These are phyloP conservation scores for Macrostomum cliftonense DNA, from an alignment of 2,888 invertebrate genomes.

Conservation along the genomic window DNA sequence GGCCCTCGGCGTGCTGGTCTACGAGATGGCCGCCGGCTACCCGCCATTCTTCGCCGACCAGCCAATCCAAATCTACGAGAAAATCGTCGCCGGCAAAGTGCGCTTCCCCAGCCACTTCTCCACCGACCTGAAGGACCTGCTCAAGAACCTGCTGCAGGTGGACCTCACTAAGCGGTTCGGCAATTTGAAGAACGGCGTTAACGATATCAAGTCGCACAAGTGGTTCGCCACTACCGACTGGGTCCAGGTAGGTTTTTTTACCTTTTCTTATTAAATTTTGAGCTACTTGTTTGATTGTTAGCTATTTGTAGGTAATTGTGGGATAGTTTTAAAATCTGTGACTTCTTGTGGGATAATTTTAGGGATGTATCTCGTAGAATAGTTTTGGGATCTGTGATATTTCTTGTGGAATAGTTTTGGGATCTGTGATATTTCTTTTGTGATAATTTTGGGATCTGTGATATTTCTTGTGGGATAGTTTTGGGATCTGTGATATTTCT, in stretches of 20 bases:
- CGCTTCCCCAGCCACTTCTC: constrained; percentile 47
- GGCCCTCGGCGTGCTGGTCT: constrained; percentile 48
- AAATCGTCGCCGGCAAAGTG: constrained; percentile 93
- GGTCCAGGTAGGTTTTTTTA: constrained; percentile 78
- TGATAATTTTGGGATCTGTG: too few species aligned
- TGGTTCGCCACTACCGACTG: constrained; percentile 98
- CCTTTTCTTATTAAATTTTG: constrained; percentile 46
- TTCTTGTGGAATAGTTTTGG: too few species aligned
- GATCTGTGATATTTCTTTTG: too few species aligned
- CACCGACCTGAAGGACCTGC: constrained; percentile 84
- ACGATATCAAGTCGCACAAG: constrained; percentile 95
- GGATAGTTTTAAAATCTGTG: too few species aligned
- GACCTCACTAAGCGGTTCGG: constrained; percentile 96
- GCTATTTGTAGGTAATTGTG: too few species aligned
- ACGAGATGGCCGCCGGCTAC: constrained; percentile 53
- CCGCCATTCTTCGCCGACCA: constrained; percentile 99
- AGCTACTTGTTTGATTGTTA: too few species aligned
- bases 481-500: too few species aligned
- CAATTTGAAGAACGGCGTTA: constrained; percentile 93
- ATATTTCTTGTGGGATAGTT: too few species aligned
- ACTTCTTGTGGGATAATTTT: too few species aligned
- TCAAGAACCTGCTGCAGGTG: constrained; percentile 61
- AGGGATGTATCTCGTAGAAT: too few species aligned
- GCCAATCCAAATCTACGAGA: constrained; percentile 98
- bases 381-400: too few species aligned